phyloP scores from a whole-genome alignment of 2,797 vertebrate genomes.

The Anabacerthia variegaticeps region DNA sequence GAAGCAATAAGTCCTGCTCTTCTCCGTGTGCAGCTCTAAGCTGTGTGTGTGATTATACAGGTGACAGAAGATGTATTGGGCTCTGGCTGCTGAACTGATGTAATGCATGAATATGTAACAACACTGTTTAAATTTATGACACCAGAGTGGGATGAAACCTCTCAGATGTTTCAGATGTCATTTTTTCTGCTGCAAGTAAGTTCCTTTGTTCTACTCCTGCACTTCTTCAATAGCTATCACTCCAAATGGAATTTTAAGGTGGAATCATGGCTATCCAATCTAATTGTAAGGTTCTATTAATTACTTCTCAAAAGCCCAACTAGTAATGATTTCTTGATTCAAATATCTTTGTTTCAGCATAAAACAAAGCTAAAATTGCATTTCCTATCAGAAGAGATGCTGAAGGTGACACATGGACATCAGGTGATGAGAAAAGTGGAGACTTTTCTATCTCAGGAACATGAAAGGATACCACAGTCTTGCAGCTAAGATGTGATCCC shows the following conservation, averaged over 20 bases:
- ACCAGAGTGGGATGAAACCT: neutral
- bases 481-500: neutral
- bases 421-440: neutral
- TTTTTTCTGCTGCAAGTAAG: neutral
- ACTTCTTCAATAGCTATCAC: neutral
- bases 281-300: neutral
- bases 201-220: neutral
- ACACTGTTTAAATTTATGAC: neutral
- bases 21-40: neutral
- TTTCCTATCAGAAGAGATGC: neutral
- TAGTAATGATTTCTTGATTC: neutral
- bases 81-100: neutral
- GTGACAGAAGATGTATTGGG: neutral
- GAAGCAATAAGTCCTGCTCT: neutral
- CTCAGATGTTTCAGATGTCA: neutral
- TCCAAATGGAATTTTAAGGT: neutral
- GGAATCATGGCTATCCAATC: neutral
- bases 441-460: neutral
- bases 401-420: neutral
- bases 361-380: neutral
- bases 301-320: neutral
- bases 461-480: rapidly evolving
- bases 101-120: neutral
- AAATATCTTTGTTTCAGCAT: neutral
- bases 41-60: neutral